Evolutionary conservation across 2,797 vertebrate species (phyloP).

Genomic region (Microchirus variegatus): DNA sequence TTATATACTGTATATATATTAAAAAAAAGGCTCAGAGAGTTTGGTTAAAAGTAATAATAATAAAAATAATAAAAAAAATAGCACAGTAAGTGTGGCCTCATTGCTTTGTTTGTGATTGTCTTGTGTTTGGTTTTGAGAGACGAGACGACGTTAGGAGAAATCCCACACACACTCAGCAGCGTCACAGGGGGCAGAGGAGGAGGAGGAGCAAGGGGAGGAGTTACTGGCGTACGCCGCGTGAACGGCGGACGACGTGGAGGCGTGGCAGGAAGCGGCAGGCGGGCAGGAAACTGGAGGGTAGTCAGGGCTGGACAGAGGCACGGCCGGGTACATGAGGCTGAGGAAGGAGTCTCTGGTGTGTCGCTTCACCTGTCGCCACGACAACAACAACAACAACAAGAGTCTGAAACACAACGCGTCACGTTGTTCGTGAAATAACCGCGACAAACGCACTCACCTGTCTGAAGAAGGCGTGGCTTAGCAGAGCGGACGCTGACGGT

Average conservation of each 20-base stretch:
- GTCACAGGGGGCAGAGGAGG: conserved; percentile 11
- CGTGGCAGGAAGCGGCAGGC: conserved; percentile 60
- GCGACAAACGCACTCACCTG: conserved; percentile 80
- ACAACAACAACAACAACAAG: background rate
- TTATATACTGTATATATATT: conserved; percentile 20
- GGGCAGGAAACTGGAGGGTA: conserved; percentile 72
- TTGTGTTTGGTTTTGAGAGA: conserved; percentile 56
- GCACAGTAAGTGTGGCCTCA: conserved; percentile 72
- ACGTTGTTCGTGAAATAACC: background rate
- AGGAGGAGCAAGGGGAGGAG: too few relatives aligned
- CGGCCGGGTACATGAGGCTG: conserved; percentile 89
- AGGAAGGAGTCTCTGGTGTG: conserved; percentile 89
- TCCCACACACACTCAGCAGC: conserved; percentile 75
- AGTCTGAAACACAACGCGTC: background rate
- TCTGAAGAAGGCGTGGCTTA: conserved; percentile 95
- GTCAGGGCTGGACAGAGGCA: conserved; percentile 79
- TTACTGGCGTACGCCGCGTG: too few relatives aligned
- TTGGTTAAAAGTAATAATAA: conserved; percentile 43
- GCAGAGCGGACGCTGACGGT: conserved; percentile 90
- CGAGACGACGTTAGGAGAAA: conserved; percentile 72
- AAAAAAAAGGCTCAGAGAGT: conserved; percentile 67
- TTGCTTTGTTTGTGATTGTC: conserved; percentile 71
- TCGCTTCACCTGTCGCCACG: conserved; percentile 84
- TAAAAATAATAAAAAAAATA: conserved; percentile 51
- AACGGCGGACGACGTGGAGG: conserved; percentile 26